Evolutionary conservation across 2,797 vertebrate genomes (phyloP).

Genomic region (Phyllotis vaccarum): DNA sequence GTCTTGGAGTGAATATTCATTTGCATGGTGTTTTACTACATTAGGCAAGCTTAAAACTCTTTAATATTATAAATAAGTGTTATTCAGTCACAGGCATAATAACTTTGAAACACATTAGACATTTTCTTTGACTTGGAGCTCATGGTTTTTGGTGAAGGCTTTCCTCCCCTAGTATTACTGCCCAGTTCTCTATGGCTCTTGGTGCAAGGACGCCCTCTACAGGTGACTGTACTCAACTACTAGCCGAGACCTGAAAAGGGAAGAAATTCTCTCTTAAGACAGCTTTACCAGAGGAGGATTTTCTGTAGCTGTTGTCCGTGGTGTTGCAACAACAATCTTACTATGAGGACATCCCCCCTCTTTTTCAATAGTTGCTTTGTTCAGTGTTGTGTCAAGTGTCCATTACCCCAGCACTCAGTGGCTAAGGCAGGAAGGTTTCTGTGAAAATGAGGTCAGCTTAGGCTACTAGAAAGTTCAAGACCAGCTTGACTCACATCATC

Average conservation of each 20-base stretch:
- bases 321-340: not conserved
- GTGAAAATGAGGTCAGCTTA: not conserved
- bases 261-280: not conserved
- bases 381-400: not conserved
- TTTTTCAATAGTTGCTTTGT: not conserved
- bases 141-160: constrained; percentile 51
- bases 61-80: not conserved
- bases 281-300: not conserved
- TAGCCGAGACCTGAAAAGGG: constrained; percentile 29
- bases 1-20: constrained; percentile 62
- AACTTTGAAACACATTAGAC: constrained; percentile 51
- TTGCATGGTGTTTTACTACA: constrained; percentile 19
- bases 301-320: not conserved
- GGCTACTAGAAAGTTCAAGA: not conserved
- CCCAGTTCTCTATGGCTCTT: constrained; percentile 68
- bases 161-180: not conserved
- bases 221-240: constrained; percentile 73
- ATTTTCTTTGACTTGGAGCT: constrained; percentile 34
- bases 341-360: not conserved
- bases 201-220: constrained; percentile 84
- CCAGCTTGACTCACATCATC: not conserved
- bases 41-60: not conserved
- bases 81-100: constrained; percentile 17
- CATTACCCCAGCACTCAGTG: not conserved
- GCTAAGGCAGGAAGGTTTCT: not conserved